Conservation (phyloP, 2,888 invertebrate genomes). For the Lumbricus terrestris region DNA sequence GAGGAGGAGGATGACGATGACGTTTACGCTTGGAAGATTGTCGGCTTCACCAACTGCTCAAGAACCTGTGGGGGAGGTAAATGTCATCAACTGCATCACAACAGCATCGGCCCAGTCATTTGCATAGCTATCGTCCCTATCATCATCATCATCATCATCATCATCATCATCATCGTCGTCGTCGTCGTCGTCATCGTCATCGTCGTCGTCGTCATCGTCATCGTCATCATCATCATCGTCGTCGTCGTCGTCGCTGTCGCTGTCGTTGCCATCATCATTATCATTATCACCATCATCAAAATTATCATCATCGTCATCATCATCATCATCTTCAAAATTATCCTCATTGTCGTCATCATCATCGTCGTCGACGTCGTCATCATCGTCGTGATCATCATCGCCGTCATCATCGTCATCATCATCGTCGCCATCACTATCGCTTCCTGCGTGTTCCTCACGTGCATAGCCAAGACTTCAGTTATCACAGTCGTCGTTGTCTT, state of each 20-base stretch:
- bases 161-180: background rate
- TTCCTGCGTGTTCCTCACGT: no score
- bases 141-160: background rate
- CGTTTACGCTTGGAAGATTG: slow-evolving; percentile 75
- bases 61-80: slow-evolving; percentile 78
- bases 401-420: no score
- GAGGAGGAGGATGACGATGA: background rate
- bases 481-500: background rate
- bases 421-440: no score
- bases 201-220: background rate
- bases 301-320: background rate
- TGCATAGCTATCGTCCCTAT: background rate
- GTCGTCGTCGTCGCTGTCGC: background rate
- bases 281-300: background rate
- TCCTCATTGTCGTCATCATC: background rate
- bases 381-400: background rate
- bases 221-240: background rate
- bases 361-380: background rate
- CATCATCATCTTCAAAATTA: background rate
- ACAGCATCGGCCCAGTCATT: background rate
- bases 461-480: no score
- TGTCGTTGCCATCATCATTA: background rate
- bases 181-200: background rate
- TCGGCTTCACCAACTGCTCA: slow-evolving; percentile 76
- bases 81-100: background rate